Percentiles rank a stretch among this genome's conserved stretches.
phyloP scores from a whole-genome alignment of 1,140 invertebrate species.

The Oryctes rhinoceros region DNA sequence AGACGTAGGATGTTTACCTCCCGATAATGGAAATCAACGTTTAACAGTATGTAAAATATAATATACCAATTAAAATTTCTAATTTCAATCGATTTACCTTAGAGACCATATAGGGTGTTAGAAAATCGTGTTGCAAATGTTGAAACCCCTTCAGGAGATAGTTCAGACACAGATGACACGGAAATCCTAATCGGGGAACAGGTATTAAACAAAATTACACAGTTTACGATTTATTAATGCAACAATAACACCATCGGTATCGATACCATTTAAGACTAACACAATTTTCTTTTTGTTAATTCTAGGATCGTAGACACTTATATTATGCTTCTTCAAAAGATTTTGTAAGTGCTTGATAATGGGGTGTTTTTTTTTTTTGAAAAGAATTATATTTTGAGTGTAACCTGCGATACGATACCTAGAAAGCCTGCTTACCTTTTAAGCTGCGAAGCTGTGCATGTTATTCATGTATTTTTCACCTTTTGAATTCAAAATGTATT shows the following conservation, averaged over 20 bases:
- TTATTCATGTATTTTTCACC: background rate
- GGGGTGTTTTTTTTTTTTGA: background rate
- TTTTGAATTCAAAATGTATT: background rate
- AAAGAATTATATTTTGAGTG: too few relatives aligned
- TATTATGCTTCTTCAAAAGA: slow-evolving; percentile 26
- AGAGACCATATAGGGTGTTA: slow-evolving; percentile 51
- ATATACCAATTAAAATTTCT: background rate
- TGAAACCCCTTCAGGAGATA: slow-evolving; percentile 49
- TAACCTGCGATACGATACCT: too few relatives aligned
- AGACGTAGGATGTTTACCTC: slow-evolving; percentile 71
- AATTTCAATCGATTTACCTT: slow-evolving; percentile 36
- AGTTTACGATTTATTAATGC: background rate
- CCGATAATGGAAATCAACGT: slow-evolving; percentile 50
- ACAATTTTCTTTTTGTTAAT: slow-evolving; percentile 6
- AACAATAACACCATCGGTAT: background rate
- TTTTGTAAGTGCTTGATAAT: slow-evolving; percentile 41
- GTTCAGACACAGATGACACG: slow-evolving; percentile 59
- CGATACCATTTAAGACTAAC: background rate
- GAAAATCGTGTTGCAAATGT: slow-evolving; percentile 52
- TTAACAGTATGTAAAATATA: background rate
- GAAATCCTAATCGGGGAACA: slow-evolving; percentile 59
- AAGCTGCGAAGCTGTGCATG: background rate
- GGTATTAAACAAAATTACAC: slow-evolving; percentile 49
- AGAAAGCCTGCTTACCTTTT: too few relatives aligned
- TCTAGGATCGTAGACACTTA: slow-evolving; percentile 21